Evolutionary conservation across 64 coral and sea anemone species (phyloP), one percentile per base, ranked within the genome.

Genomic region (Pocillopora verrucosa): DNA sequence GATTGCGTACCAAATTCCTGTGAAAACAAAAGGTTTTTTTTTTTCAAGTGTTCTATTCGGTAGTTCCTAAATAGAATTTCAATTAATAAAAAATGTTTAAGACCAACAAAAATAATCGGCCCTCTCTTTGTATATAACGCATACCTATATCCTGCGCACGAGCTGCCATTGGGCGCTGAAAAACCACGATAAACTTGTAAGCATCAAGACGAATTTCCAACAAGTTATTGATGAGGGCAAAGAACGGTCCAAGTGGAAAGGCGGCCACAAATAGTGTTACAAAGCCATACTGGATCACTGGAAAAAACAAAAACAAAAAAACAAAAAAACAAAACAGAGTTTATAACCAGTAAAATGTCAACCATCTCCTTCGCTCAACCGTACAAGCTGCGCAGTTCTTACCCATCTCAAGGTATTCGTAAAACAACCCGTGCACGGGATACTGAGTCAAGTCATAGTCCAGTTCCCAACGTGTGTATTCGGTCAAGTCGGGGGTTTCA

Each of bases 331-430:
- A 10, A 41, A 13, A 10, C 51, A 59, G 19, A 16, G 24, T 80
- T 56, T 35, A 17, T 51, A 10, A 51, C 15, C 16, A 25, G 16
- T 36, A 76, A 16, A 76, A 76, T 12, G 12, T 77, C 3, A 77
- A 35, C 56, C 20, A 26, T 19, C 11, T 19, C 16, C 10, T 11
- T 11, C 59, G 14, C 59, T 60, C 59, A 60, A 60, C 9, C 9
- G 59, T 63, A 63, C 13, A 63, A 15, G 5, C 56, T 14, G 19
- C 20, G 20, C 3, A 73, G 10, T 34, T 69, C 90, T 73, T 86
- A 98, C 96, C 96, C 96, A 98, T 98, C 74, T 98, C 96, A 11
- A 98, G 79, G 65, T 98, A 98, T 61, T 98, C 96, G 63, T 98
- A 98, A 80, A 98, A 98, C 82, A 98, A 87, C 22, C 93, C 96